phyloP scores from a whole-genome alignment of 2,797 vertebrate species.

The Peromyscus aztecus region DNA sequence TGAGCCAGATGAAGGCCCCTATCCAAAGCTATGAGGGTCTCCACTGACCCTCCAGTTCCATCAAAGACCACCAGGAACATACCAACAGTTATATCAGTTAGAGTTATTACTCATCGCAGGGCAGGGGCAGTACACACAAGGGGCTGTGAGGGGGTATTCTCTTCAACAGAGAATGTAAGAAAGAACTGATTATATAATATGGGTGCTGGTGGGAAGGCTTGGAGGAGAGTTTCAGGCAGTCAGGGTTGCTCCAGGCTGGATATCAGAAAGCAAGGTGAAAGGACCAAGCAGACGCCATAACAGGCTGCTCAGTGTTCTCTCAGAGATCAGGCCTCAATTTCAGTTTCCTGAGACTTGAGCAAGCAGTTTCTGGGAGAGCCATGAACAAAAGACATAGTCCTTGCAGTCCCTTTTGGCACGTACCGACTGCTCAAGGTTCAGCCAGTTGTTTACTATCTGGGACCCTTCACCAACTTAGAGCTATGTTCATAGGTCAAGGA shows the following conservation, averaged over 20 bases:
- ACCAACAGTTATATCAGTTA: neutral
- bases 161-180: neutral
- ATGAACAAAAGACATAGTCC: too few species aligned
- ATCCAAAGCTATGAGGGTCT: neutral
- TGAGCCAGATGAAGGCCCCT: neutral
- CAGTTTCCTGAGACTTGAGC: too few species aligned
- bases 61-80: neutral
- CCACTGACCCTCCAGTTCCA: neutral
- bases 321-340: too few species aligned
- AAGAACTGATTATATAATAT: neutral
- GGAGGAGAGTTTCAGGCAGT: neutral
- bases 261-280: too few species aligned
- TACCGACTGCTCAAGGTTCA: too few species aligned
- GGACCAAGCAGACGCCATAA: too few species aligned
- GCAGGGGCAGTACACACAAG: neutral
- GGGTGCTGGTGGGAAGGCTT: neutral
- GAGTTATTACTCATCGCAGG: neutral
- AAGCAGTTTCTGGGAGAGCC: too few species aligned
- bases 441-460: too few species aligned
- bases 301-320: too few species aligned
- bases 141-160: neutral
- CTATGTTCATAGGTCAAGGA: too few species aligned
- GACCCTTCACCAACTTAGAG: too few species aligned
- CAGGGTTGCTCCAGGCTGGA: neutral
- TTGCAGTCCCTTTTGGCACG: too few species aligned